A percentile compares a stretch with the other conserved stretches of the same genome.
phyloP scores from a whole-genome alignment of 2,797 vertebrate species.

The Lacerta viridis region DNA sequence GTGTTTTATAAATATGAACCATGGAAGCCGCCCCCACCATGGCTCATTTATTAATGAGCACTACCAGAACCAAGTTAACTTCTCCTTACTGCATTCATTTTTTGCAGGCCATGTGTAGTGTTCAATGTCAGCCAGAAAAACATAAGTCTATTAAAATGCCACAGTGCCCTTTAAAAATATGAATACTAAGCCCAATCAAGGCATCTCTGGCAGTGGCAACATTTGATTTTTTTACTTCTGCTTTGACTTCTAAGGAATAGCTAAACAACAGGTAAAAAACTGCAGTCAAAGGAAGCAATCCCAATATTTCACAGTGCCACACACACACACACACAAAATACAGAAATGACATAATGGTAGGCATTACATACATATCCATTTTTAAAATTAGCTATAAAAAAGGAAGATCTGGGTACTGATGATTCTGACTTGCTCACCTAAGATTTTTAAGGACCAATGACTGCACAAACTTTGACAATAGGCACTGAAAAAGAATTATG shows the following conservation, averaged over 20 bases:
- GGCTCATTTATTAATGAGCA: conserved; percentile 7
- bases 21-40: neutral
- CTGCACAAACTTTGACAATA: conserved; percentile 63
- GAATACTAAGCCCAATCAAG: neutral
- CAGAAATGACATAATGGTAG: conserved; percentile 45
- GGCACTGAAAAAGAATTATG: neutral
- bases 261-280: conserved; percentile 14
- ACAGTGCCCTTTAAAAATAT: conserved; percentile 18
- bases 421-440: conserved; percentile 34
- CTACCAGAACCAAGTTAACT: conserved; percentile 19
- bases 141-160: neutral
- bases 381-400: conserved; percentile 28
- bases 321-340: neutral
- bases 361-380: conserved; percentile 39
- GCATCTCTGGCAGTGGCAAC: neutral
- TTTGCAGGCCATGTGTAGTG: conserved; percentile 5
- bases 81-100: conserved; percentile 16
- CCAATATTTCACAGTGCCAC: conserved; percentile 12
- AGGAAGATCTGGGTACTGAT: conserved; percentile 9
- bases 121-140: conserved; percentile 13
- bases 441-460: conserved; percentile 57
- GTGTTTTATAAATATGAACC: neutral
- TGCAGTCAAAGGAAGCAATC: conserved; percentile 33
- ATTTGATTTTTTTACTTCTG: neutral
- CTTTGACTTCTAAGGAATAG: neutral